A percentile compares a stretch with the other conserved stretches of the same genome.
phyloP scores from a whole-genome alignment of 2,113 vertebrate genomes.

The Mohoua ochrocephala region DNA sequence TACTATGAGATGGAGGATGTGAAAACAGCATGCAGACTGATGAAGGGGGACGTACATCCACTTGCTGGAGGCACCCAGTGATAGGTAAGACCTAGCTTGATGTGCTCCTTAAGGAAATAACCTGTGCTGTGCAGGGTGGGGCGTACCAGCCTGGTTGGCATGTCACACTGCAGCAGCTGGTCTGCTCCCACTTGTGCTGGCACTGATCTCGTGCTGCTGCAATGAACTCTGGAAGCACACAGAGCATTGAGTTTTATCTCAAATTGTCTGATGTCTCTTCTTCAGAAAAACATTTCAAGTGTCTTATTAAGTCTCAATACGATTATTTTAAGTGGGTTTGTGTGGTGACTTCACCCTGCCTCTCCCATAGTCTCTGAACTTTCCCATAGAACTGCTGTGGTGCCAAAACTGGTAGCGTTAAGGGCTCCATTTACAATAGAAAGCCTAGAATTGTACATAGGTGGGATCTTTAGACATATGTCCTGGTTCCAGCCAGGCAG shows the following conservation, averaged over 20 bases:
- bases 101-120: background rate
- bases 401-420: background rate
- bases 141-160: background rate
- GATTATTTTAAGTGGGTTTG: background rate
- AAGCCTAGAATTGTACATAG: background rate
- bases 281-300: background rate
- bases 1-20: background rate
- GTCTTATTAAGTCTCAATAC: background rate
- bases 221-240: background rate
- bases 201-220: background rate
- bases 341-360: background rate
- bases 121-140: background rate
- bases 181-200: background rate
- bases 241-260: background rate
- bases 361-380: background rate
- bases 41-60: background rate
- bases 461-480: background rate
- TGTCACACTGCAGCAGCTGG: background rate
- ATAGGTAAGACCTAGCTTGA: background rate
- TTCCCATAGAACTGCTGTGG: background rate
- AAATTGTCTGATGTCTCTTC: background rate
- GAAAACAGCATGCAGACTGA: background rate
- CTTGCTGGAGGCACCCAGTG: background rate
- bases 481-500: background rate
- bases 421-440: background rate